A percentile compares a stretch with the other conserved stretches of the same genome.
phyloP scores from a whole-genome alignment of 2,113 vertebrate species.

The Eurystomus gularis region DNA sequence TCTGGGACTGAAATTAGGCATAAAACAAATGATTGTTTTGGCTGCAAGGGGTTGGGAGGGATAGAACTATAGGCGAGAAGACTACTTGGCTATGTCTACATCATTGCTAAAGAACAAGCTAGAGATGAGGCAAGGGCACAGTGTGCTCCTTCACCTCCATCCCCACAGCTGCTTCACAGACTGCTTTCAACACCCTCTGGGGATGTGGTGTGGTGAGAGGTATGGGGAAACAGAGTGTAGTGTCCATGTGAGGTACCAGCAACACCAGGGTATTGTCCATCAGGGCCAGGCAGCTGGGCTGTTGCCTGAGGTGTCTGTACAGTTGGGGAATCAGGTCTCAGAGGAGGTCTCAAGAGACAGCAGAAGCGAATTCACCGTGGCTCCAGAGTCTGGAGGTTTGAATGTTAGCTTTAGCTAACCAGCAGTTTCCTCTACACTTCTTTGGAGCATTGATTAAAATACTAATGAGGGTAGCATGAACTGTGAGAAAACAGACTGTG shows the following conservation, averaged over 20 bases:
- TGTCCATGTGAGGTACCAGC: fast-evolving
- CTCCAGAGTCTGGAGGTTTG: neutral
- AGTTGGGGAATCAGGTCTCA: neutral
- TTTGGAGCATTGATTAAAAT: slow-evolving; percentile 45
- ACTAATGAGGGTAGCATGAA: neutral
- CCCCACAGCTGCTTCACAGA: neutral
- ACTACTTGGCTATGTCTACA: neutral
- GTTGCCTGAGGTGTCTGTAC: neutral
- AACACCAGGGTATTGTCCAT: neutral
- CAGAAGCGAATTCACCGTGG: neutral
- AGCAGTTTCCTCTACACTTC: neutral
- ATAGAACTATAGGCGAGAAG: neutral
- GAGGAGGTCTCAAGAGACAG: neutral
- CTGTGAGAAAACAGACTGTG: slow-evolving; percentile 9
- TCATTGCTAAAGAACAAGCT: neutral
- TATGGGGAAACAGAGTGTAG: fast-evolving
- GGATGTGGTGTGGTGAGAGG: neutral
- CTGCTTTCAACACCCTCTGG: neutral
- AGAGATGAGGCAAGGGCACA: neutral
- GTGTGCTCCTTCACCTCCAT: neutral
- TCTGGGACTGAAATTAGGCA: neutral
- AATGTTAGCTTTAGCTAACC: neutral
- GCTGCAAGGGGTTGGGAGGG: neutral
- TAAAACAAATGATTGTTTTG: neutral
- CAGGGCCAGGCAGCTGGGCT: neutral